These are phyloP conservation scores for Cheilosia grossa DNA, from an alignment of 2,888 invertebrate species.

Conservation along the genomic window DNA sequence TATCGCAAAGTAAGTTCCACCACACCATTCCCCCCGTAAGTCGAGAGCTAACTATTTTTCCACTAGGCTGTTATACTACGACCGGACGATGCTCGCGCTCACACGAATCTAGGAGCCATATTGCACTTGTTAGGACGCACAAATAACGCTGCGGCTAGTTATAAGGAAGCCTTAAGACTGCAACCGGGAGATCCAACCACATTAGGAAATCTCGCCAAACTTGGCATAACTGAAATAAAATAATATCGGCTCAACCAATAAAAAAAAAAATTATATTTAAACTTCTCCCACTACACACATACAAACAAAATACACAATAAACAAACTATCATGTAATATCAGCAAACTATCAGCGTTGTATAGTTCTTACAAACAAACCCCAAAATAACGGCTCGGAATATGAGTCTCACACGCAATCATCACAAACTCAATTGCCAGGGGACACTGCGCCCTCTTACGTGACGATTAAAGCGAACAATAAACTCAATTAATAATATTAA, in stretches of 20 bases:
- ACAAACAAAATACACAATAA: slow-evolving; percentile 51
- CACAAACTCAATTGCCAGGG: slow-evolving; percentile 56
- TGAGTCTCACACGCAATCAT: slow-evolving; percentile 57
- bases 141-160: slow-evolving; percentile 92
- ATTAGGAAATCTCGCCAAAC: slow-evolving; percentile 93
- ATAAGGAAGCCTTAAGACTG: slow-evolving; percentile 92
- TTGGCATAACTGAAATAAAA: slow-evolving; percentile 82
- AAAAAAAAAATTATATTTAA: slow-evolving; percentile 38
- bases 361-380: slow-evolving; percentile 54
- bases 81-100: slow-evolving; percentile 92
- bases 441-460: slow-evolving; percentile 44
- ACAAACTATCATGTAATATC: slow-evolving; percentile 68
- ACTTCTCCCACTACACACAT: slow-evolving; percentile 56
- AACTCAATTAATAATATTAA: slow-evolving; percentile 75
- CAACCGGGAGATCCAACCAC: slow-evolving; percentile 96
- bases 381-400: slow-evolving; percentile 44
- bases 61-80: slow-evolving; percentile 83
- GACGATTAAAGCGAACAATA: slow-evolving; percentile 76
- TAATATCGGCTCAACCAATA: slow-evolving; percentile 59
- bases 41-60: neutral
- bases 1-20: slow-evolving; percentile 88
- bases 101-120: slow-evolving; percentile 97
- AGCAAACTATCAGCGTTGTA: slow-evolving; percentile 70
- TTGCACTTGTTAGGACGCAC: slow-evolving; percentile 96
- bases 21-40: neutral